phyloP scores from a whole-genome alignment of 30 jellyfish, hydroid and myxozoan species.

The Pelagia noctiluca region DNA sequence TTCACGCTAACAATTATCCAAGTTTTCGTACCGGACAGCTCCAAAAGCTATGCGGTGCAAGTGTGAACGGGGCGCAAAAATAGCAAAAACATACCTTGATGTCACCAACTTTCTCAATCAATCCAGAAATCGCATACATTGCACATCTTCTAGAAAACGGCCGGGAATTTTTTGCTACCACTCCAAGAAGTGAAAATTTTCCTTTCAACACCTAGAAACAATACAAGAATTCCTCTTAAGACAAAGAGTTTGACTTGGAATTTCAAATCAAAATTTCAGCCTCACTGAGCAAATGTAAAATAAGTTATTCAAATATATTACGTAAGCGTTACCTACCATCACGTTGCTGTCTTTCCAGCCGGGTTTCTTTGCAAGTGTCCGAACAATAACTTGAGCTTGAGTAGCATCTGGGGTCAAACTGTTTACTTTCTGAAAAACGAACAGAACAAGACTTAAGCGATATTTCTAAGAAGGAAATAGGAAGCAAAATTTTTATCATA shows the following conservation, averaged over 20 bases:
- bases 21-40: too few species aligned
- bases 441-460: neutral
- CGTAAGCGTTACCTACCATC: too few species aligned
- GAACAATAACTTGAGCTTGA: constrained; percentile 77
- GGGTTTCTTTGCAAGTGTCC: constrained; percentile 91
- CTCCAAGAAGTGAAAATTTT: constrained; percentile 82
- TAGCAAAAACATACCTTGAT: constrained; percentile 66
- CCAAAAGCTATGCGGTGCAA: too few species aligned
- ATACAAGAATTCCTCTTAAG: too few species aligned
- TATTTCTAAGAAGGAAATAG: neutral
- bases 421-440: constrained; percentile 59
- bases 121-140: constrained; percentile 89
- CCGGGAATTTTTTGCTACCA: constrained; percentile 67
- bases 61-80: neutral
- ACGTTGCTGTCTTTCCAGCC: constrained; percentile 93
- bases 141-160: constrained; percentile 94
- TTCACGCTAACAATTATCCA: too few species aligned
- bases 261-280: too few species aligned
- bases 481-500: too few species aligned
- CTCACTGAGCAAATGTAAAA: too few species aligned
- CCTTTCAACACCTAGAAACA: constrained; percentile 70
- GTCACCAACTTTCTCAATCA: constrained; percentile 87
- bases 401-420: constrained; percentile 71
- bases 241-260: too few species aligned
- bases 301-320: too few species aligned